phyloP scores from a whole-genome alignment of 2,113 vertebrate species.

The Proterorhinus semilunaris region DNA sequence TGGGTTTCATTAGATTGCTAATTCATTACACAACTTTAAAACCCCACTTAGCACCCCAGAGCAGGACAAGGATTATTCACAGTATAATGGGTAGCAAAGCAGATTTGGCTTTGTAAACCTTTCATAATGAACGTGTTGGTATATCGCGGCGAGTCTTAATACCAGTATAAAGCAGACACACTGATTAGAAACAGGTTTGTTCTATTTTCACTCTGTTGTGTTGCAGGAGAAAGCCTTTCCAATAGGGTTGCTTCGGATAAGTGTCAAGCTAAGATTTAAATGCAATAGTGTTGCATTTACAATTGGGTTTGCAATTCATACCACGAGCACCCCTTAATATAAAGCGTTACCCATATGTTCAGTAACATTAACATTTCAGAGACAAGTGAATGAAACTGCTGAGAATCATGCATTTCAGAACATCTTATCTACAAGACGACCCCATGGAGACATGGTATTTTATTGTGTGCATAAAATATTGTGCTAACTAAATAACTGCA shows the following conservation, averaged over 20 bases:
- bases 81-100: slow-evolving; percentile 14
- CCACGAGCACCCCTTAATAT: too few species aligned
- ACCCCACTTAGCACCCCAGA: slow-evolving; percentile 3
- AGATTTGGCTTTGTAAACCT: slow-evolving; percentile 21
- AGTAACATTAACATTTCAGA: too few species aligned
- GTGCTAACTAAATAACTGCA: too few species aligned
- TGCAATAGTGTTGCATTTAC: too few species aligned
- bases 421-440: too few species aligned
- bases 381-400: too few species aligned
- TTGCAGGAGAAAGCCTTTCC: slow-evolving; percentile 8
- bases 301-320: too few species aligned
- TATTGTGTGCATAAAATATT: too few species aligned
- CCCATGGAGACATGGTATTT: neutral
- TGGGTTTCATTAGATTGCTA: slow-evolving; percentile 14
- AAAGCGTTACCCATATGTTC: too few species aligned
- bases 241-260: too few species aligned
- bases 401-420: too few species aligned
- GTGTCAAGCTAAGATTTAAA: too few species aligned
- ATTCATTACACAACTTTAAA: slow-evolving; percentile 24
- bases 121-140: slow-evolving; percentile 20
- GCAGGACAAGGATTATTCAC: slow-evolving; percentile 29
- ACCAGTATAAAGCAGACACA: neutral
- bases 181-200: slow-evolving; percentile 2
- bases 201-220: neutral
- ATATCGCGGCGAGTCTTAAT: slow-evolving; percentile 13